phyloP scores from a whole-genome alignment of 2,888 invertebrate genomes.

The Euzetes globulus region DNA sequence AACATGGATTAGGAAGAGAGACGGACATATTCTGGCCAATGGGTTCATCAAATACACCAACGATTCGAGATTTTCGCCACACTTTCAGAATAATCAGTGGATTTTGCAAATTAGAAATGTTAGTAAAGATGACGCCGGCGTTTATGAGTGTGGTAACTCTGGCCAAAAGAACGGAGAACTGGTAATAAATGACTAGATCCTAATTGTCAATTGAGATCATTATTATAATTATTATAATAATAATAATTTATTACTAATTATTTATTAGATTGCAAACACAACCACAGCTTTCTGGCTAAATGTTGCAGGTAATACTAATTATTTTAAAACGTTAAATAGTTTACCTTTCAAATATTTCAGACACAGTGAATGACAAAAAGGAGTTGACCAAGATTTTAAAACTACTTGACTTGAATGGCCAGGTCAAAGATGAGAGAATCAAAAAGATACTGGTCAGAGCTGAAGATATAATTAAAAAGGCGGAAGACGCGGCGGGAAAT shows the following conservation, averaged over 20 bases:
- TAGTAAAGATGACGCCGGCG: neutral
- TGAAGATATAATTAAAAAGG: slow-evolving; percentile 5
- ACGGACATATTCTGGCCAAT: neutral
- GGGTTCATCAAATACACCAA: neutral
- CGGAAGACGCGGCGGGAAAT: slow-evolving; percentile 33
- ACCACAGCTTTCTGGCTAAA: neutral
- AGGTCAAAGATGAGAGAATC: slow-evolving; percentile 3
- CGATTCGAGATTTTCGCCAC: neutral
- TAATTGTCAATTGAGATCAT: neutral
- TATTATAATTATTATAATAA: neutral
- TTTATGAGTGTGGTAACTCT: neutral
- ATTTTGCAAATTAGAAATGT: neutral
- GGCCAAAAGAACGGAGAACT: neutral
- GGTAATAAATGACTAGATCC: neutral
- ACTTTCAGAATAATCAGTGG: neutral
- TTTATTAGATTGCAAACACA: neutral
- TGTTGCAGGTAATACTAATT: neutral
- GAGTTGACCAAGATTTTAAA: neutral
- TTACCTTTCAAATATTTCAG: neutral
- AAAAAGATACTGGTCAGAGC: slow-evolving; percentile 35
- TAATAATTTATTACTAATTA: neutral
- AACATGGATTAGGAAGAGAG: slow-evolving; percentile 2
- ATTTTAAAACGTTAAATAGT: neutral
- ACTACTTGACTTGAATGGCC: neutral
- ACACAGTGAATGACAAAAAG: neutral